These are phyloP conservation scores for Nomada ferruginata DNA, from an alignment of 2,888 invertebrate genomes.

Conservation along the genomic window DNA sequence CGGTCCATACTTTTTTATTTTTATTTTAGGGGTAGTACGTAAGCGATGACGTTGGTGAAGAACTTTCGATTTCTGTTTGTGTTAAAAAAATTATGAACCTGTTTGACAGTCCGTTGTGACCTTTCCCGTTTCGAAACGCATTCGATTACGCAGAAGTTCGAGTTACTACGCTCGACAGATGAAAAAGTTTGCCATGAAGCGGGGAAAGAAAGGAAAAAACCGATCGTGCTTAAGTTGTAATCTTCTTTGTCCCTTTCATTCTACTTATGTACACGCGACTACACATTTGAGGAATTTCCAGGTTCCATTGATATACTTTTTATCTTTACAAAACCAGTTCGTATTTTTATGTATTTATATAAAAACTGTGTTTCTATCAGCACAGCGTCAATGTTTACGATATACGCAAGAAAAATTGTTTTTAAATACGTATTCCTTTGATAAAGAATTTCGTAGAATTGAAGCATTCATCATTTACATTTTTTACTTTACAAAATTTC, in stretches of 20 bases:
- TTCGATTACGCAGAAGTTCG: slow-evolving; percentile 29
- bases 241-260: slow-evolving; percentile 17
- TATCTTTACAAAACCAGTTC: slow-evolving; percentile 26
- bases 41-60: neutral
- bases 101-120: slow-evolving; percentile 39
- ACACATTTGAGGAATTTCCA: neutral
- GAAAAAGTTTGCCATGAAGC: slow-evolving; percentile 8
- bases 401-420: neutral
- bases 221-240: slow-evolving; percentile 1
- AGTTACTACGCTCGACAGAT: slow-evolving; percentile 23
- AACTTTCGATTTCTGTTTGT: slow-evolving; percentile 8
- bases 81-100: slow-evolving; percentile 47
- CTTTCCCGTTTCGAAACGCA: slow-evolving; percentile 42
- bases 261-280: neutral
- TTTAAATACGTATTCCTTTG: neutral
- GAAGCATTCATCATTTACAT: slow-evolving; percentile 1
- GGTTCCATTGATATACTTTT: slow-evolving; percentile 20
- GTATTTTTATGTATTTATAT: neutral
- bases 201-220: neutral
- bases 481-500: slow-evolving; percentile 11
- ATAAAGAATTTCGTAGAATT: neutral
- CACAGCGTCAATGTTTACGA: neutral
- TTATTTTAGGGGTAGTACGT: neutral
- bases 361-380: neutral
- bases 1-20: neutral